phyloP scores from a whole-genome alignment of 2,888 invertebrate species.

The Seira musarum region DNA sequence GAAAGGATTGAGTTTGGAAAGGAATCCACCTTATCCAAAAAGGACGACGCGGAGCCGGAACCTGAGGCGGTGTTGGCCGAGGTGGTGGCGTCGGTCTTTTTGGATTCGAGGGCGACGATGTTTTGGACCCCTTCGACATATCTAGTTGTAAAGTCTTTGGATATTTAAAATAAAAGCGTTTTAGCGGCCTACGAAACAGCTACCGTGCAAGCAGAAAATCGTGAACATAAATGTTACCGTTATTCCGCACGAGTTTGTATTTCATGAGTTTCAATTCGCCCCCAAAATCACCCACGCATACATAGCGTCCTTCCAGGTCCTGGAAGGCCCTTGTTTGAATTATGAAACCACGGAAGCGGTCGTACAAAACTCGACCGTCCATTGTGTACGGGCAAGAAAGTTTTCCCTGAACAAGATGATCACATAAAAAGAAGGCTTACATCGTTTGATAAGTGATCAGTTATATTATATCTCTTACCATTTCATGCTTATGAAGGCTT shows the following conservation, averaged over 20 bases:
- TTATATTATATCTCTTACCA: conserved; percentile 7
- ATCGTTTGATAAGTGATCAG: background rate
- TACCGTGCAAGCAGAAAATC: conserved; percentile 36
- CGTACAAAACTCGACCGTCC: conserved; percentile 35
- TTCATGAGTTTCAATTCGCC: conserved; percentile 49
- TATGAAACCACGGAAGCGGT: conserved; percentile 39
- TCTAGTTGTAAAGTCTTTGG: conserved; percentile 52
- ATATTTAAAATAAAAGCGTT: conserved; percentile 20
- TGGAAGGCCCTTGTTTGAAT: conserved; percentile 22
- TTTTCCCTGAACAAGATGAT: conserved; percentile 21
- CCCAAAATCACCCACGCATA: conserved; percentile 52
- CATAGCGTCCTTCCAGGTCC: conserved; percentile 39
- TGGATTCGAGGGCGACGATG: conserved; percentile 38
- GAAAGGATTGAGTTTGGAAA: conserved; percentile 27
- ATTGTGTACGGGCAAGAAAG: conserved; percentile 33
- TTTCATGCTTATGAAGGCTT: conserved; percentile 39
- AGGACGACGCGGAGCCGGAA: conserved; percentile 15
- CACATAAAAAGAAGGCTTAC: background rate
- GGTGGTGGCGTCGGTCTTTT: conserved; percentile 5
- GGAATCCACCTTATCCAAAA: conserved; percentile 39
- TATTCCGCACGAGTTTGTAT: conserved; percentile 33
- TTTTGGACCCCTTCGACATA: conserved; percentile 44
- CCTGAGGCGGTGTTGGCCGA: background rate
- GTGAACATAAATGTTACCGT: background rate
- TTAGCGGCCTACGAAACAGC: background rate